Base-by-base conservation (phyloP, 2,888 invertebrate species). In the Hecatera dysodea region DNA sequence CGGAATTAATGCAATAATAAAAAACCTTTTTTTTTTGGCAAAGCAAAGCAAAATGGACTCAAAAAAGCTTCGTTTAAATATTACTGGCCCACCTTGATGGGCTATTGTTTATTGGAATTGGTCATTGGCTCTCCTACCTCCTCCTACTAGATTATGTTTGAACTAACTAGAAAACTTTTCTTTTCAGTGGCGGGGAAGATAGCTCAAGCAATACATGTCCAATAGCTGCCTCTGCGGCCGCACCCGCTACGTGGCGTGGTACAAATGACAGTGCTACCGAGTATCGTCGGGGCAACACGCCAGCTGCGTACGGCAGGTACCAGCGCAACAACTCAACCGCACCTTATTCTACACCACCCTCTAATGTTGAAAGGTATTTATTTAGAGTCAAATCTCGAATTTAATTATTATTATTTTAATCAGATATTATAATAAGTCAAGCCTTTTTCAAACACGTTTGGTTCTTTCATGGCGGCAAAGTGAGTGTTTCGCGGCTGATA, bases 291-390 rank as follows among this genome's bases (percentile, higher is more conserved):
- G 95, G 95, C 87, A 96, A 93, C 92, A 96, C 96, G 77, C 96
- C 96, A 72, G 94, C 94, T 78, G 92, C 95, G 78, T 93, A 97
- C 96, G 91, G 96, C 96, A 93, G 97, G 96, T 94, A 96, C 96
- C 94, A 97, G 96, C 92, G 95, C 91, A 94, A 96, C 94, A 93
- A 94, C 91, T 89, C 93, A 83, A 92, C 91, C 81, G 91, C 94
- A 85, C 93, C 95, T 75, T 94, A 93, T 87, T 91, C 94, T 83
- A 95, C 95, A 84, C 95, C 95, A 86, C 95, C 95, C 81, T 91
- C 94, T 82, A 95, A 94, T 88, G 91, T 92, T 75, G 95, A 95
- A 89, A 95, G 95, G 95, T 74, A 90, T 88, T 85, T 84, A 85
- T 67, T 57, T 15, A 24, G 15, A 15, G 39, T 19, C 33, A n/a